Evolutionary conservation across 2,113 vertebrate genomes (phyloP).

Genomic region (Panthera uncia): DNA sequence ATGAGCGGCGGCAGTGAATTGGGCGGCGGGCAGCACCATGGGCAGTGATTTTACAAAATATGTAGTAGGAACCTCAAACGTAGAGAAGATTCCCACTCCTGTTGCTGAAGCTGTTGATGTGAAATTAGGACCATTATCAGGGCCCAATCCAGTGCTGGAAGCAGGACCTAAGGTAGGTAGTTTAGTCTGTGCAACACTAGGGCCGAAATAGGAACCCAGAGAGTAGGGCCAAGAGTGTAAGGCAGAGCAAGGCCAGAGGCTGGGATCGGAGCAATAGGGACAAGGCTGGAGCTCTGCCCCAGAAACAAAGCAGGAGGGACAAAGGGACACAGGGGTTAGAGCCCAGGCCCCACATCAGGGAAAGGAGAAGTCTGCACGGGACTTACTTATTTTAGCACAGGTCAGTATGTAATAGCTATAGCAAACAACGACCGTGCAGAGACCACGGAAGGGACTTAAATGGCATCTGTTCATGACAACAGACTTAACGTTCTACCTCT

Average conservation of each 20-base stretch:
- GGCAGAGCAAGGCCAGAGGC: background rate
- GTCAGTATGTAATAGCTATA: background rate
- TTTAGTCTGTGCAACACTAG: background rate
- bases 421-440: background rate
- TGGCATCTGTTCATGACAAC: background rate
- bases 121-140: background rate
- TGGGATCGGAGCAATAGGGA: no score
- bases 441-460: background rate
- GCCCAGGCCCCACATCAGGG: accelerated
- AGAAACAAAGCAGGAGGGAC: background rate
- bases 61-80: background rate
- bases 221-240: background rate
- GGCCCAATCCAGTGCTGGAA: background rate
- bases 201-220: background rate
- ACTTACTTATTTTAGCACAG: background rate
- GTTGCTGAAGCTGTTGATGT: background rate
- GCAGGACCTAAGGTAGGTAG: background rate
- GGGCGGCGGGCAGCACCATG: background rate
- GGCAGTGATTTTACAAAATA: background rate
- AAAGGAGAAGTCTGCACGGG: background rate
- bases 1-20: background rate
- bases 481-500: background rate
- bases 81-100: background rate
- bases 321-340: background rate
- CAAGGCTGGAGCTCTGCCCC: background rate